Evolutionary conservation across 1,140 invertebrate species (phyloP), one percentile per base, ranked within the genome.

Genomic region (Drosophila ironensis): DNA sequence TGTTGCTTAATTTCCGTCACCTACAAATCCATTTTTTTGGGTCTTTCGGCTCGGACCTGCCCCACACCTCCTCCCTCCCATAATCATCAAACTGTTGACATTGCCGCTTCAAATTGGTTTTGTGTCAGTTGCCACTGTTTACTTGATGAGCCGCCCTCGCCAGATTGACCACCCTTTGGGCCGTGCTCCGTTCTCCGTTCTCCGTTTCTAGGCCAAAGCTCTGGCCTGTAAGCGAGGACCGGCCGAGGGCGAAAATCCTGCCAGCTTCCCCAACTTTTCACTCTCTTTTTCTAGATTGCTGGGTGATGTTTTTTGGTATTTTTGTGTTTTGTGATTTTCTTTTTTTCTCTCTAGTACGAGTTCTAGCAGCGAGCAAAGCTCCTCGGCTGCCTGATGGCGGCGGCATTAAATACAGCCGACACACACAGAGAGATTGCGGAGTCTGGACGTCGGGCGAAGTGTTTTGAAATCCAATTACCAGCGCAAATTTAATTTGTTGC

Each of bases 401-500:
- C 78, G 78, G 80, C 75, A 86, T 86, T 86, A 86, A 86, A 86
- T 69, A 80, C 81, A 78, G 74, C 80, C 78, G 60, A 47, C 52
- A 44, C 63, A 67, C 46, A 35, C 11, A 33, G 30, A 11, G 19
- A 48, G 63, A 53, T 50, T 22, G 14, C 20, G 47, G 50, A 47
- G 60, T 64, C 57, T 64, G 60, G 56, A 60, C 57, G 41, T 24
- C 22, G 60, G 74, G 59, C 69, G 80, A 86, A 86, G 80, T 86
- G 75, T 86, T 84, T 86, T 86, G 71, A 86, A 86, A 86, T 86
- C 80, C 80, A 86, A 86, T 86, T 86, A 86, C 80, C 71, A 86
- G 75, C 75, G 75, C 80, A 86, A 86, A 86, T 86, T 86, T 86
- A 86, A 86, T 86, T 86, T 86, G 80, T 86, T 86, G 80, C 80